phyloP scores from a whole-genome alignment of 2,888 invertebrate genomes.

The Hemistola chrysoprasaria region DNA sequence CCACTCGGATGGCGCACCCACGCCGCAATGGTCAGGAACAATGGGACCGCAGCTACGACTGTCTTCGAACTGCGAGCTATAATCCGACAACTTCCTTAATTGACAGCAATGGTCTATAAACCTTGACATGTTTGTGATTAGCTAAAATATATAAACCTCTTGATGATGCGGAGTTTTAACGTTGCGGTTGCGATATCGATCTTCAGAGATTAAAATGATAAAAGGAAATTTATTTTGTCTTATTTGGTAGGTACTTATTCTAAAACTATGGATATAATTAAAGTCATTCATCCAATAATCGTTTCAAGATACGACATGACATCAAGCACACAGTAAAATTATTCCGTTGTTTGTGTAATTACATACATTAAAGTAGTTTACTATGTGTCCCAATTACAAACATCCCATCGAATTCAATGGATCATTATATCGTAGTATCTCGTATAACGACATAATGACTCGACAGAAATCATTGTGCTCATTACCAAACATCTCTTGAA shows the following conservation, averaged over 20 bases:
- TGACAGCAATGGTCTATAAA: slow-evolving; percentile 4
- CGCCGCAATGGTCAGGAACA: slow-evolving; percentile 41
- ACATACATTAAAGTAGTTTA: slow-evolving; percentile 35
- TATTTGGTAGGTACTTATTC: no score
- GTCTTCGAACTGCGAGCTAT: slow-evolving; percentile 17
- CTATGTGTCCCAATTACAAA: slow-evolving; percentile 34
- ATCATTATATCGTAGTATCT: slow-evolving; percentile 38
- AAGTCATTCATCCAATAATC: no score
- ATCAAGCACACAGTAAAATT: slow-evolving; percentile 22
- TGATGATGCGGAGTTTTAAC: no score
- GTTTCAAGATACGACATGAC: slow-evolving; percentile 22
- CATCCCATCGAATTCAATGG: slow-evolving; percentile 29
- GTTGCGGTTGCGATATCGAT: no score
- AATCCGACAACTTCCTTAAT: slow-evolving; percentile 16
- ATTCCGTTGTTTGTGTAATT: slow-evolving; percentile 34
- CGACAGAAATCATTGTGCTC: slow-evolving; percentile 17
- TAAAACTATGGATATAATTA: no score
- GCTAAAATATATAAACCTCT: slow-evolving; percentile 8
- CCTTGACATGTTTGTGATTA: slow-evolving; percentile 18
- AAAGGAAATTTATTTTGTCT: no score
- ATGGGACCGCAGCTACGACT: slow-evolving; percentile 30
- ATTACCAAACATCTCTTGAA: slow-evolving; percentile 12
- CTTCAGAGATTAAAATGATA: no score
- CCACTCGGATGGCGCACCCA: slow-evolving; percentile 60
- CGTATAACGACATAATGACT: slow-evolving; percentile 29